Base-by-base conservation (phyloP, 2,888 invertebrate genomes). In the Leucania comma region DNA sequence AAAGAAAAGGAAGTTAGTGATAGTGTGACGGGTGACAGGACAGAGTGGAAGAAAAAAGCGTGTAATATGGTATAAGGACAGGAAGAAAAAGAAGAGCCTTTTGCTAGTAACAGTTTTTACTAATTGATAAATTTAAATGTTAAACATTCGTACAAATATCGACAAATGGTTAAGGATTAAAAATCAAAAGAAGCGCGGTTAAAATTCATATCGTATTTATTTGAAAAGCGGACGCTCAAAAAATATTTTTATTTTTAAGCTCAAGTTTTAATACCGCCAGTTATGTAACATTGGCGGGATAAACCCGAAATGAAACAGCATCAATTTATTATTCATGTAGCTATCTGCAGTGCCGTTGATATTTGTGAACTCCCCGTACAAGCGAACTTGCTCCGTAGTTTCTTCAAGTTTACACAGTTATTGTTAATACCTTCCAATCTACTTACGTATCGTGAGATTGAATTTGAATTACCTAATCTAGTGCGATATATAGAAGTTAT, bases 261-360 rank as follows among this genome's bases (percentile, higher is more conserved):
- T 32, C 50, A 20, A 26, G 20, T 38, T 56, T 62, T 42, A 50
- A 61, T 38, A 17, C 14, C 54, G 9, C 24, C 26, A 26, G 6
- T 38, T 59, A 12, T 54, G 46, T 24, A 17, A 58, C 24, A 32
- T 54, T 56, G 35, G 26, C 46, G 14, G 17, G 17, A 54, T 48
- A 12, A 60, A 54, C 46, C 32, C n/a, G 32, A 62, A 72, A 58
- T 64, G 26, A 29, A 51, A 59, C 62, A 54, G 38, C 20, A 54
- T 50, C 17, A 46, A 58, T 72, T 65, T 54, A 59, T 72, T 64
- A 72, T 72, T 72, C 72, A 63, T 72, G 51, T 58, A n/a, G 20
- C 22, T 64, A 54, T 59, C 29, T 65, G 38, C 58, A 73, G 29
- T 54, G 32, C 32, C 26, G 22, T 51, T 22, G 24, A 20, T 61